Base-by-base conservation (phyloP, 2,888 invertebrate genomes). In the Siphlonurus alternatus region DNA sequence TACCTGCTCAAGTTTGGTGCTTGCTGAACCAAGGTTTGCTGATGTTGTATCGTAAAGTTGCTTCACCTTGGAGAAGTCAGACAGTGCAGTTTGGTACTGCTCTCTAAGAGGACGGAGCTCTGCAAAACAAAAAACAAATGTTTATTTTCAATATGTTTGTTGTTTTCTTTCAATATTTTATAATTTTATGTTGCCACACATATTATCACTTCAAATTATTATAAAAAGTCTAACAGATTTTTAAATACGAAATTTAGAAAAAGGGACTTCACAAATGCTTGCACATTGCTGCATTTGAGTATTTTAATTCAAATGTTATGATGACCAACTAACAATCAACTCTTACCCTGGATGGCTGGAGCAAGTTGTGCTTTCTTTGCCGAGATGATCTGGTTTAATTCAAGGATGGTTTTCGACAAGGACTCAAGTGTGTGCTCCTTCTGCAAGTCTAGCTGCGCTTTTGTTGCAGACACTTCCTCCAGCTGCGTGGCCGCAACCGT, bases 301-400 rank as follows among this genome's bases (percentile, higher is more conserved):
- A n/a, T n/a, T n/a, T n/a, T n/a, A n/a, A n/a, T n/a, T n/a, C n/a
- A n/a, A n/a, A n/a, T n/a, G n/a, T n/a, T n/a, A n/a, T n/a, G n/a
- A n/a, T n/a, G n/a, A n/a, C n/a, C n/a, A n/a, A n/a, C n/a, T n/a
- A n/a, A n/a, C n/a, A n/a, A n/a, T n/a, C n/a, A n/a, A n/a, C n/a
- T n/a, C n/a, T n/a, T n/a, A n/a, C 56, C 56, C 20, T 56, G 56
- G 5, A 56, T 56, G 7, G 56, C 56, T n/a, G 56, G 56, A 20
- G 56, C 56, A 56, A 56, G 56, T n/a, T 56, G n/a, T n/a, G 56
- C 56, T 22, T 56, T 56, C n/a, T 56, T 56, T 7, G 56, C 22
- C 20, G 56, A n/a, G n/a, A 56, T 56, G n/a, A 56, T 56, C 56
- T 56, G 56, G n/a, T 56, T 56, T 7, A 56, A 22, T 22, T 56